A percentile compares a stretch with the other conserved stretches of the same genome.
Conservation (phyloP, 2,797 vertebrate species). For the Diglossa cyanea region DNA sequence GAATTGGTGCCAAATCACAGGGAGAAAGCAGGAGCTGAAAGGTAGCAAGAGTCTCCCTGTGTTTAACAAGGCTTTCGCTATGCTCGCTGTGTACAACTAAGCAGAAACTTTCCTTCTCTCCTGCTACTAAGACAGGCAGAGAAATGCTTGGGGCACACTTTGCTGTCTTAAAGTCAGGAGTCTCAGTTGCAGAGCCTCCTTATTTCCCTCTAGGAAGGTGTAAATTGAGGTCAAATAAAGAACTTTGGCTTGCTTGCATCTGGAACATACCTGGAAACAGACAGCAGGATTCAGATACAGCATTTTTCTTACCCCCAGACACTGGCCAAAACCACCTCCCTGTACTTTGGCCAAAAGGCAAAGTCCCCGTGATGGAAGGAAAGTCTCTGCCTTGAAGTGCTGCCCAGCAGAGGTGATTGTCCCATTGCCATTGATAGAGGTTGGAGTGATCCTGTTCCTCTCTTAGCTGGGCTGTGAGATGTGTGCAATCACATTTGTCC, state of each 20-base stretch:
- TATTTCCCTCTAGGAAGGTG: background rate
- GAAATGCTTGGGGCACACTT: background rate
- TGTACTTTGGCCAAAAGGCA: background rate
- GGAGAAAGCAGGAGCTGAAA: constrained; percentile 24
- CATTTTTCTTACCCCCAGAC: background rate
- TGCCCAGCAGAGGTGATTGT: background rate
- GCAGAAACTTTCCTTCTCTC: background rate
- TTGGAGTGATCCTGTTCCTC: background rate
- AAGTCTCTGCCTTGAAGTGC: background rate
- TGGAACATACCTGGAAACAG: accelerated
- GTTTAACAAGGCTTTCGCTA: background rate
- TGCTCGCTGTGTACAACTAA: background rate
- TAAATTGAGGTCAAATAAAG: background rate
- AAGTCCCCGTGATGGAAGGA: background rate
- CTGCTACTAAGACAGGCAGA: background rate
- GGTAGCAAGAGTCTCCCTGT: background rate
- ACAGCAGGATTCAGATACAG: background rate
- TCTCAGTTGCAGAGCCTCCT: background rate
- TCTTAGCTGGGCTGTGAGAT: background rate
- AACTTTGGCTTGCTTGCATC: background rate
- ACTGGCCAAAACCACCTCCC: background rate
- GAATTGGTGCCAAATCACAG: background rate
- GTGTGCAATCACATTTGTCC: background rate
- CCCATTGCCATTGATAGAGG: accelerated
- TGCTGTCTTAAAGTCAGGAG: background rate